phyloP scores from a whole-genome alignment of 2,888 invertebrate genomes.

The Pyrrhosoma nymphula region DNA sequence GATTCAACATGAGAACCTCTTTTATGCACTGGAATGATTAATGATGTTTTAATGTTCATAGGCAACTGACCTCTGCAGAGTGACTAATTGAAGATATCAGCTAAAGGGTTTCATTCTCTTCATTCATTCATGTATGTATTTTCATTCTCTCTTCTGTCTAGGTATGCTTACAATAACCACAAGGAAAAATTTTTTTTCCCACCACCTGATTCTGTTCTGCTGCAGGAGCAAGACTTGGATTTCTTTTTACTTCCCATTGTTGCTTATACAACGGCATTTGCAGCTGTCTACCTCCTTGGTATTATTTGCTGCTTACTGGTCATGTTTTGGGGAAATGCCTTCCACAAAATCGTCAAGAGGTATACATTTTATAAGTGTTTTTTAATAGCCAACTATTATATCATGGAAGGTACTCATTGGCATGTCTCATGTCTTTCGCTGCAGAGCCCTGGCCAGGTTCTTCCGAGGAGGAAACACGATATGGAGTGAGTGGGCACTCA shows the following conservation, averaged over 20 bases:
- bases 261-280: constrained; percentile 82
- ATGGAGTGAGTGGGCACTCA: constrained; percentile 83
- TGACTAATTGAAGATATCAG: too few species aligned
- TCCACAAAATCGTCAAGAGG: constrained; percentile 85
- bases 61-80: too few species aligned
- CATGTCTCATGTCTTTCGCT: constrained; percentile 69
- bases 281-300: constrained; percentile 79
- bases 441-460: constrained; percentile 79
- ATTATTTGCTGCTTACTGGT: constrained; percentile 81
- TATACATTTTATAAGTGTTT: constrained; percentile 74
- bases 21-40: too few species aligned
- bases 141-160: neutral
- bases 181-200: constrained; percentile 69
- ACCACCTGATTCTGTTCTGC: constrained; percentile 71
- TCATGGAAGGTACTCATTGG: too few species aligned
- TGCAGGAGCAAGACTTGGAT: constrained; percentile 73
- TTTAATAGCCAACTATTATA: too few species aligned
- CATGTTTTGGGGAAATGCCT: constrained; percentile 85
- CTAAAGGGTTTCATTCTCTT: too few species aligned
- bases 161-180: neutral
- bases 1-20: too few species aligned
- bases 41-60: too few species aligned
- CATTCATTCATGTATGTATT: too few species aligned
- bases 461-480: constrained; percentile 77
- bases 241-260: constrained; percentile 81